These are phyloP conservation scores for Musca domestica DNA, from an alignment of 1,140 invertebrate genomes.

Conservation along the genomic window DNA sequence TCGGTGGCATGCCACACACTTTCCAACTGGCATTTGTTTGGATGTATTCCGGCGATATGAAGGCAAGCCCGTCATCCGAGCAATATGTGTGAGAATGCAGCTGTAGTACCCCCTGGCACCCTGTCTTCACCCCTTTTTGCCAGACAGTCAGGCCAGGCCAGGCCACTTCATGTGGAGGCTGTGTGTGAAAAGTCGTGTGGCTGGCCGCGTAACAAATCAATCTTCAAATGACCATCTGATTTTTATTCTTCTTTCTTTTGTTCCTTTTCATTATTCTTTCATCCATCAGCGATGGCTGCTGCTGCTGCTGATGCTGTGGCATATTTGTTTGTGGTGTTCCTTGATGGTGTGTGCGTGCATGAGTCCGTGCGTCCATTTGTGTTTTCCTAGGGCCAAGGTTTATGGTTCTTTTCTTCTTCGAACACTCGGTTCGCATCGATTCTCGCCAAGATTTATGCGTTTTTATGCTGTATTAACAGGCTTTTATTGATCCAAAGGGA, in stretches of 20 bases:
- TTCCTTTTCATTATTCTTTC: no score
- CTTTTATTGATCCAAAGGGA: slow-evolving; percentile 16
- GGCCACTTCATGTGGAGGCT: background rate
- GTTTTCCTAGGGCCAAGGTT: background rate
- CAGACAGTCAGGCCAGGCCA: background rate
- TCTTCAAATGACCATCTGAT: slow-evolving; percentile 14
- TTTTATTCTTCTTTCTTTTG: background rate
- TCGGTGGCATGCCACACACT: no score
- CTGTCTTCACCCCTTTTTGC: background rate
- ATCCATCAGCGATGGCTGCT: background rate
- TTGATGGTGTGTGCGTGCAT: background rate
- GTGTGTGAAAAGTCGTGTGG: slow-evolving; percentile 8
- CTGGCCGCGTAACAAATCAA: slow-evolving; percentile 15
- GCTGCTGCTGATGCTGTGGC: background rate
- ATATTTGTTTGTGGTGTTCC: no score
- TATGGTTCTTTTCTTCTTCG: no score
- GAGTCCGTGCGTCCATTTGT: background rate
- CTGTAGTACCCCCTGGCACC: background rate
- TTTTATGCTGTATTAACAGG: slow-evolving; percentile 15
- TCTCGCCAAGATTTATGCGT: background rate
- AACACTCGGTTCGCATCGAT: background rate
- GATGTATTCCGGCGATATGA: no score
- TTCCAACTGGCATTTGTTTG: no score
- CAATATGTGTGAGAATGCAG: no score
- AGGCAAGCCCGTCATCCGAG: no score